Percentiles rank a stretch among this genome's conserved stretches.
These are phyloP conservation scores for Psettodes erumei DNA, from an alignment of 2,113 vertebrate species.

Conservation along the genomic window DNA sequence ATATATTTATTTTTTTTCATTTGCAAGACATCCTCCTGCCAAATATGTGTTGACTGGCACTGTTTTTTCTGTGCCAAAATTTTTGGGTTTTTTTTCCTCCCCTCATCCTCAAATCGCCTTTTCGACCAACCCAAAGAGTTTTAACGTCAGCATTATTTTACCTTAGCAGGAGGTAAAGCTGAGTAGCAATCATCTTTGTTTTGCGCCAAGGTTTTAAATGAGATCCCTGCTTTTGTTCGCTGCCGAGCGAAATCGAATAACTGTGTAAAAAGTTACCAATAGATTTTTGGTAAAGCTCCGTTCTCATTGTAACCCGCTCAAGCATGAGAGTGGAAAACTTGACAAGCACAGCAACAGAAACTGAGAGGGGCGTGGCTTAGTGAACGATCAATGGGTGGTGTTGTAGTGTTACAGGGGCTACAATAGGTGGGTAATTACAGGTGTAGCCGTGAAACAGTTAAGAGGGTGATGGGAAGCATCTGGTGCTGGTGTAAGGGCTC, in stretches of 20 bases:
- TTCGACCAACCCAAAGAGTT: no score
- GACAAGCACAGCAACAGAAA: constrained; percentile 1
- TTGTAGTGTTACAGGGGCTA: constrained; percentile 23
- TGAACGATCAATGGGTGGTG: constrained; percentile 39
- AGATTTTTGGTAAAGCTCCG: no score
- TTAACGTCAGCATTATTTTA: neutral
- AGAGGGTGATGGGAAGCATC: constrained; percentile 64
- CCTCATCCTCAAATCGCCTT: no score
- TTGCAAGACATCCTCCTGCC: no score
- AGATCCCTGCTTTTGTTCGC: neutral
- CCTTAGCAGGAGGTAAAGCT: neutral
- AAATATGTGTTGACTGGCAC: no score
- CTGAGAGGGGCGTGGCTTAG: neutral
- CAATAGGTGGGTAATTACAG: constrained; percentile 19
- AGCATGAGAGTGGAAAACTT: constrained; percentile 2
- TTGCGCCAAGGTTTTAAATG: neutral
- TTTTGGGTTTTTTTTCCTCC: neutral
- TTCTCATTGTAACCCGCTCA: neutral
- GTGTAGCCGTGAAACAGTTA: constrained; percentile 23
- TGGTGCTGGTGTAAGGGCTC: constrained; percentile 54
- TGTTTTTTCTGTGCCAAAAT: neutral
- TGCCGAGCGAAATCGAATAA: neutral
- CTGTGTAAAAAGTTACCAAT: no score
- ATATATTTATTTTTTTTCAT: no score
- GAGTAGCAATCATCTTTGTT: neutral